Percentiles rank a stretch among this genome's conserved stretches.
phyloP scores from a whole-genome alignment of 2,797 vertebrate species.

The Lemur catta region DNA sequence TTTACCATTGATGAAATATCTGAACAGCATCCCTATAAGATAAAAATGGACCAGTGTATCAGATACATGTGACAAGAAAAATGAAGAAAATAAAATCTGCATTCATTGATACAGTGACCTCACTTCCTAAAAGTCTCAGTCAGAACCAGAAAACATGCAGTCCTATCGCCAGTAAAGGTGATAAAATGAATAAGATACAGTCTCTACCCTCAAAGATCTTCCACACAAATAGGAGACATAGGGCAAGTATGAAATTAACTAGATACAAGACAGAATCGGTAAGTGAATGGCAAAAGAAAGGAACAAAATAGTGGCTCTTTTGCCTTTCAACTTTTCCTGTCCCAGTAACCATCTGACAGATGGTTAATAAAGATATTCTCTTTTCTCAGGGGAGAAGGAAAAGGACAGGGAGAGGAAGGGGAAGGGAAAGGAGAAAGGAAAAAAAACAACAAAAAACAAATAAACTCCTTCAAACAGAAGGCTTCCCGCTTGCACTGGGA shows the following conservation, averaged over 20 bases:
- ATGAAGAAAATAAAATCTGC: not conserved
- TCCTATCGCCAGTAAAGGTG: too few relatives aligned
- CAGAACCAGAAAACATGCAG: not conserved
- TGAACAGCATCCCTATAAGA: conserved; percentile 92
- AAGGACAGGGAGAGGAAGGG: not conserved
- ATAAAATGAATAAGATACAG: not conserved
- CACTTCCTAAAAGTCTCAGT: not conserved
- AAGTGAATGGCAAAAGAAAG: not conserved
- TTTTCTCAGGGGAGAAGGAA: not conserved
- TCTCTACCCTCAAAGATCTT: not conserved
- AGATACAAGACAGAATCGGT: not conserved
- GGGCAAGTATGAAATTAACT: not conserved
- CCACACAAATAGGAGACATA: not conserved
- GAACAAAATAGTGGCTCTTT: not conserved
- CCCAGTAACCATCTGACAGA: not conserved
- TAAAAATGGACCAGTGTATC: not conserved
- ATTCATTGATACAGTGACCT: not conserved
- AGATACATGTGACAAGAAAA: not conserved
- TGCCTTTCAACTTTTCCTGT: not conserved
- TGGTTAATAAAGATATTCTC: not conserved
- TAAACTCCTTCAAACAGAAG: not conserved
- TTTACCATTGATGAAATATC: conserved; percentile 95
- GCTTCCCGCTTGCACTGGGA: not conserved
- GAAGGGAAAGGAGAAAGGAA: not conserved
- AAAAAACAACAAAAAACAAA: not conserved